Conservation (phyloP, 2,888 invertebrate species). For the Dioctria rufipes region DNA sequence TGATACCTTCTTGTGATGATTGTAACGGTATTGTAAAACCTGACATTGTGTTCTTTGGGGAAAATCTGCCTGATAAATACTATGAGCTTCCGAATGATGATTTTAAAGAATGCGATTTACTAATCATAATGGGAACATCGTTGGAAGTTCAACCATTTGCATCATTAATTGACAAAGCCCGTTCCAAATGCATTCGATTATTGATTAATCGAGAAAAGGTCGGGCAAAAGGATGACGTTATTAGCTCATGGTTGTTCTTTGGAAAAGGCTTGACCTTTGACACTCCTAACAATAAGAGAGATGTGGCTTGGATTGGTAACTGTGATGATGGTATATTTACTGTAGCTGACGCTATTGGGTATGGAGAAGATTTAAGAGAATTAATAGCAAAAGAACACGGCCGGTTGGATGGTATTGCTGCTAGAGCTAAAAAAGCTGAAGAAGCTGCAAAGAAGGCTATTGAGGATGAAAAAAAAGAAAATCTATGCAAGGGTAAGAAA, state of each 20-base stretch:
- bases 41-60: constrained; percentile 97
- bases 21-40: constrained; percentile 91
- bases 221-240: constrained; percentile 70
- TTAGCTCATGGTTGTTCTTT: constrained; percentile 64
- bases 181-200: constrained; percentile 82
- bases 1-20: constrained; percentile 83
- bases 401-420: constrained; percentile 69
- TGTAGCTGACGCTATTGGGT: constrained; percentile 84
- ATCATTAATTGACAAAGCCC: constrained; percentile 84
- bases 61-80: constrained; percentile 87
- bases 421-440: neutral
- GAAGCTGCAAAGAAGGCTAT: neutral
- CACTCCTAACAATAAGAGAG: constrained; percentile 75
- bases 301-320: constrained; percentile 87
- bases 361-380: constrained; percentile 79
- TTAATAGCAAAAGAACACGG: constrained; percentile 75
- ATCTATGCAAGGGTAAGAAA: no score
- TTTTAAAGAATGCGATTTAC: constrained; percentile 88
- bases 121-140: constrained; percentile 96
- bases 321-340: constrained; percentile 86
- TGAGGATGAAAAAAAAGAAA: no score
- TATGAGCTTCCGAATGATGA: constrained; percentile 80
- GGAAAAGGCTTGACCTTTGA: constrained; percentile 81
- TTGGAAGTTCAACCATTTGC: constrained; percentile 96
- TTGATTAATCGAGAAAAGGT: constrained; percentile 90